Base-by-base conservation (phyloP, 2,797 vertebrate genomes). In the Clarias fuscus region DNA sequence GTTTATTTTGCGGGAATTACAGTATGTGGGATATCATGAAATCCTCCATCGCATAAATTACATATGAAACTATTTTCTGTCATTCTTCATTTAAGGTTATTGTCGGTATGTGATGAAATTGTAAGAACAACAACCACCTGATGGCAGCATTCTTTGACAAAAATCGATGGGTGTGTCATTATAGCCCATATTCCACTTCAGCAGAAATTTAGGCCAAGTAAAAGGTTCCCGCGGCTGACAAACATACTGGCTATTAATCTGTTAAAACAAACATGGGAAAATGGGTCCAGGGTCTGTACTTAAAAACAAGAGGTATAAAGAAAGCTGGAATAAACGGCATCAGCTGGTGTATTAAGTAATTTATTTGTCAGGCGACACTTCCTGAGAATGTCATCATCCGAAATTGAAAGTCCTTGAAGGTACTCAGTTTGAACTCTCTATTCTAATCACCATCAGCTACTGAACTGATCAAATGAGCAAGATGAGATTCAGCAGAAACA, bases 261-360 rank as follows among this genome's bases (percentile, higher is more conserved):
- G 10, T 43, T 72, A 72, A 43, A 53, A 27, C 6, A 17, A 53
- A 27, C 14, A 15, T n/a, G 11, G 40, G 24, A 75, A 14, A 53
- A 53, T 75, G 24, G 53, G 24, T 48, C 10, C 15, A 65, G 67
- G 24, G 4, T 20, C 11, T 3, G 30, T 17, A 75, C n/a, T 43
- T 76, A 43, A 56, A 53, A 61, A 67, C 40, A 37, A 7, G 43
- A 20, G n/a, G n/a, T 68, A 37, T 70, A 56, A 53, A 61, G 75
- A 84, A 62, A 86, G 81, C 76, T 88, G 85, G 77, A 59, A 24
- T 77, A 84, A 13, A 61, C 58, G 56, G 24, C 68, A 81, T 10
- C 65, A 79, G 53, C 67, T 53, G 73, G 73, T 58, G 76, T 40
- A 48, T 84, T 30, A 84, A 84, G 79, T 22, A 43, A 64, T 43